phyloP scores from a whole-genome alignment of 2,888 invertebrate species.

The Pollenia labialis region DNA sequence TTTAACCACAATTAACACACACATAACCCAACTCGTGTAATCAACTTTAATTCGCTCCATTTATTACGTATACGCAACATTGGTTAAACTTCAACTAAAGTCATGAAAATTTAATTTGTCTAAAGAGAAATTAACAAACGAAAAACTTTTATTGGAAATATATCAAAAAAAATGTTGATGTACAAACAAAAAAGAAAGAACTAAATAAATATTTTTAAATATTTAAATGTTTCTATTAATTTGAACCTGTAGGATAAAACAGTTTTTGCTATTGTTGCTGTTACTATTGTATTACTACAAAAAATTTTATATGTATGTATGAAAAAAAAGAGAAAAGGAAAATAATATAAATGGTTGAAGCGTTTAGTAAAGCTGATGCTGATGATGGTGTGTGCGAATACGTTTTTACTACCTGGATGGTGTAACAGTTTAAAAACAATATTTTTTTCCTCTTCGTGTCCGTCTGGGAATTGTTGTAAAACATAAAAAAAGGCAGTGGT shows the following conservation, averaged over 20 bases:
- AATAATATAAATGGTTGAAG: slow-evolving; percentile 28
- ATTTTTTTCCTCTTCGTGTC: not conserved
- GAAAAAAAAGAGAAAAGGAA: slow-evolving; percentile 5
- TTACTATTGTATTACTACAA: not conserved
- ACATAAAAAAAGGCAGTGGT: not conserved
- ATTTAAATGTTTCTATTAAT: slow-evolving; percentile 53
- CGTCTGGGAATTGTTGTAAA: not conserved
- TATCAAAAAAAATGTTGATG: not conserved
- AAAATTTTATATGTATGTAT: not conserved
- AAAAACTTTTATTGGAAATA: slow-evolving; percentile 14
- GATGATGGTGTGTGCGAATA: slow-evolving; percentile 30
- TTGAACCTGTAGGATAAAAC: slow-evolving; percentile 31
- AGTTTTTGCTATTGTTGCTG: not conserved
- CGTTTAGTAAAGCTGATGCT: slow-evolving; percentile 22
- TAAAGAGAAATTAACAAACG: slow-evolving; percentile 34
- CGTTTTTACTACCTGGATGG: slow-evolving; percentile 20
- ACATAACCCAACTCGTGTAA: slow-evolving; percentile 21
- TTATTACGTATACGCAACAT: slow-evolving; percentile 59
- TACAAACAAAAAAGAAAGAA: slow-evolving; percentile 7
- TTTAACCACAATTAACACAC: not conserved
- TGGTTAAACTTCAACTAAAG: slow-evolving; percentile 79
- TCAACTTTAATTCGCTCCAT: slow-evolving; percentile 52
- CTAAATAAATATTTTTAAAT: slow-evolving; percentile 44
- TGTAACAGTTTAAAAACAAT: slow-evolving; percentile 26
- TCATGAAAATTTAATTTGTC: slow-evolving; percentile 80